A percentile compares a stretch with the other conserved stretches of the same genome.
Conservation (phyloP, 2,797 vertebrate genomes). For the Anguilla marmorata region DNA sequence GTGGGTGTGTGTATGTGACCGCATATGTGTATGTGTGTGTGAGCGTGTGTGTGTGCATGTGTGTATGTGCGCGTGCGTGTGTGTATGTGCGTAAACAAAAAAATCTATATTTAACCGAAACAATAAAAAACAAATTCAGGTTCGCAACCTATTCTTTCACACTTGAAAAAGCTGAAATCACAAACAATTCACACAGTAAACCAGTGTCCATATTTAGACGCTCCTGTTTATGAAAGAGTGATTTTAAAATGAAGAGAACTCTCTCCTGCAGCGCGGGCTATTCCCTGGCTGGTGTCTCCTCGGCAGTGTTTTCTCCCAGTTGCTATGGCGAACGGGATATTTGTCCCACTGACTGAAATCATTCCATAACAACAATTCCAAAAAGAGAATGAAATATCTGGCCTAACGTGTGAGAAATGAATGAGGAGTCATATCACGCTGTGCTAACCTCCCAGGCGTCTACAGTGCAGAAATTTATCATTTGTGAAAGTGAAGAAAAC, state of each 20-base stretch:
- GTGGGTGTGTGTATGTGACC: neutral
- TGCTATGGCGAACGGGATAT: conserved; percentile 63
- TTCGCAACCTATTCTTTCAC: neutral
- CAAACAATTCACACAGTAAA: neutral
- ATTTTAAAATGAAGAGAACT: neutral
- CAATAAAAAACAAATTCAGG: neutral
- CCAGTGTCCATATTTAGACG: neutral
- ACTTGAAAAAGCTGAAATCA: conserved; percentile 3
- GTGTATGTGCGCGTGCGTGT: too few species aligned
- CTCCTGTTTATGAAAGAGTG: neutral
- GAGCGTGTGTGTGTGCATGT: neutral
- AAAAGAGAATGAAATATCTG: conserved; percentile 47
- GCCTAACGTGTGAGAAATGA: conserved; percentile 57
- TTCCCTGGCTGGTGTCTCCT: conserved; percentile 41
- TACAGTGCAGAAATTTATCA: neutral
- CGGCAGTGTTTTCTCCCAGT: conserved; percentile 60
- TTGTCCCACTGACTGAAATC: conserved; percentile 56
- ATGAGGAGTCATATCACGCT: conserved; percentile 50
- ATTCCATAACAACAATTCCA: conserved; percentile 59
- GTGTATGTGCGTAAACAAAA: neutral
- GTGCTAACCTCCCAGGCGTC: conserved; percentile 27
- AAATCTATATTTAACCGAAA: neutral
- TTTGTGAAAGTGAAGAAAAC: neutral
- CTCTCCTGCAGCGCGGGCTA: conserved; percentile 38
- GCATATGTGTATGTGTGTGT: neutral